Base-by-base conservation (phyloP, 53 echinoderm and acorn worm species). In the Hippasteria phrygiana region DNA sequence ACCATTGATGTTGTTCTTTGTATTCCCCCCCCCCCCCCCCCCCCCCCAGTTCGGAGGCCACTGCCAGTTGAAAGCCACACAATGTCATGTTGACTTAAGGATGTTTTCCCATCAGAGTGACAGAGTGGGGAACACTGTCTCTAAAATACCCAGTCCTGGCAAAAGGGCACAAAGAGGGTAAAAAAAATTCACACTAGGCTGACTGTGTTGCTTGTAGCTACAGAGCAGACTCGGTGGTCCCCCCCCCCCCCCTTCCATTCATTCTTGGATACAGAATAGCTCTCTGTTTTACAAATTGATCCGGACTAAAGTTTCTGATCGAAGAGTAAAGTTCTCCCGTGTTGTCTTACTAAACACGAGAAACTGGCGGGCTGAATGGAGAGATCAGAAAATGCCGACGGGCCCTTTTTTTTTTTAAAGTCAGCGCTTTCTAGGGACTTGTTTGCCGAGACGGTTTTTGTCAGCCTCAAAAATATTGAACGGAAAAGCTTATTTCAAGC, bases 361-460 rank as follows among this genome's bases (percentile, higher is more conserved):
- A 46, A 71, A 66, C 85, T 31, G 12, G 28, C 10, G 29, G 18
- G 22, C 51, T 85, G 85, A 85, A 85, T 38, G 54, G 47, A 43
- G 22, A 16, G 10, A 33, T 14, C 69, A 67, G 5, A 67, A 67
- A 67, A 13, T 71, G 85, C 85, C 85, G 38, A 26, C n/a, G 70
- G 85, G 85, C 36, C 18, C 85, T 70, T 85, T 71, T 85, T 85
- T 71, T 65, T 85, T 85, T 71, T 65, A 81, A 71, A 85, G 85
- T 85, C 85, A 85, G 43, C 36, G 71, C 71, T 71, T 85, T 75
- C 59, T 48, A 53, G 13, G 4, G 51, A 2, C 71, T 50, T 85
- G 85, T 71, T 85, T 85, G 53, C 85, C 51, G 18, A 85, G 54
- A 33, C 34, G 71, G 29, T 54, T 83, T 83, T 85, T 50, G 65